Base-by-base conservation (phyloP, 1,140 invertebrate genomes). In the Ceratosolen fusciceps region DNA sequence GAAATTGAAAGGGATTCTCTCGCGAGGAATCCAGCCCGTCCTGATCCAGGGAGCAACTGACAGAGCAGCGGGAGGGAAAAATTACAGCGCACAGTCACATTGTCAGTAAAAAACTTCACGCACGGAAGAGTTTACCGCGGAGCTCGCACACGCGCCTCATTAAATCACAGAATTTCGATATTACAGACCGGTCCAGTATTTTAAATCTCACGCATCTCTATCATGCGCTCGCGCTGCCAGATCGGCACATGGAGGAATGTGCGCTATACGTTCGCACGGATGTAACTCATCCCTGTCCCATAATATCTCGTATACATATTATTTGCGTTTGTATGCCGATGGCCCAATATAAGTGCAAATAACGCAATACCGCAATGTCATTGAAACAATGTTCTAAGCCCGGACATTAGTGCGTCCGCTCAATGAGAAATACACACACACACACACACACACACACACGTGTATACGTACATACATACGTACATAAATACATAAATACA, bases 231-330 rank as follows among this genome's bases (percentile, higher is more conserved):
- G 24, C 21, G 14, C 37, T 75, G 29, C 16, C 26, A 29, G 0
- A 37, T 8, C 7, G 1, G n/a, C n/a, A 39, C 26, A 9, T 24
- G 2, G 26, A 29, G 49, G 4, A 14, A 2, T 16, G 31, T 9
- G 21, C 26, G 31, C 34, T 78, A 73, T 74, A 31, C 31, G 74
- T 24, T 10, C 54, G 24, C 2, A 31, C 19, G 29, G 2, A 34
- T 31, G 12, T 24, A 31, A 1, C 72, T 58, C 74, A 75, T 58
- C 73, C 82, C 81, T 80, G 81, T 81, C 82, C 82, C 82, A 82
- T 54, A 52, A 26, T 71, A 19, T 37, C 8, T n/a, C n/a, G n/a
- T n/a, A n/a, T n/a, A n/a, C n/a, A n/a, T n/a, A n/a, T n/a, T n/a
- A n/a, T n/a, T n/a, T n/a, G n/a, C n/a, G n/a, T n/a, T n/a, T 24